phyloP scores from a whole-genome alignment of 2,113 vertebrate species.

The Columba livia region DNA sequence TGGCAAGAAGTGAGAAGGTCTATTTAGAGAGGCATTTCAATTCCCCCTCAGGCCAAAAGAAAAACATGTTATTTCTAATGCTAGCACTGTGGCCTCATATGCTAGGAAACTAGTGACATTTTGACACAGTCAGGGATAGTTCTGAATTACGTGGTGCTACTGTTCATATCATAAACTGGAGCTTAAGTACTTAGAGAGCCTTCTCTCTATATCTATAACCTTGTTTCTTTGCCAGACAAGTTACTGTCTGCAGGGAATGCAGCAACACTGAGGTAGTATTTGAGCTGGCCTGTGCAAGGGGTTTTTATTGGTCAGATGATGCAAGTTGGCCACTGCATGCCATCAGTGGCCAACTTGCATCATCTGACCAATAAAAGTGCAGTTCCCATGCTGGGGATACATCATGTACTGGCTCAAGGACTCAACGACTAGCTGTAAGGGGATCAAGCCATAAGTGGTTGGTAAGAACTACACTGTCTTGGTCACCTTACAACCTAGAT shows the following conservation, averaged over 20 bases:
- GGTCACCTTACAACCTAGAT: not conserved
- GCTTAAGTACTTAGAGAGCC: constrained; percentile 31
- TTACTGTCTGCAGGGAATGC: constrained; percentile 30
- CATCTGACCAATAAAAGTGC: not conserved
- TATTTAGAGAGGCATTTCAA: constrained; percentile 63
- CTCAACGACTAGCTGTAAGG: too few relatives aligned
- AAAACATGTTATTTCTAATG: constrained; percentile 66
- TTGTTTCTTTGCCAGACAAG: constrained; percentile 50
- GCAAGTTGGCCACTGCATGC: not conserved
- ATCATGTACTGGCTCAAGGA: not conserved
- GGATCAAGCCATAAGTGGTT: not conserved
- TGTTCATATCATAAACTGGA: constrained; percentile 52
- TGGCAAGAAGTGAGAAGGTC: constrained; percentile 47
- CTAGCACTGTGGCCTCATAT: constrained; percentile 40
- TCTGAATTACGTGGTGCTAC: constrained; percentile 45
- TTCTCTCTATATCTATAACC: constrained; percentile 37
- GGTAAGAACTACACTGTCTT: not conserved
- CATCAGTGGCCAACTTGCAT: not conserved
- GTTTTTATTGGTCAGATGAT: not conserved
- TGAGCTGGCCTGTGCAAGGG: not conserved
- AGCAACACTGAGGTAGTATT: not conserved
- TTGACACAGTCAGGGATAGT: constrained; percentile 56
- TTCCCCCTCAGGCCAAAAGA: constrained; percentile 54
- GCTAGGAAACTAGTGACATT: constrained; percentile 59
- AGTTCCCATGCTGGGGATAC: not conserved